phyloP scores from a whole-genome alignment of 2,797 vertebrate species.

The Darevskia nairensis region DNA sequence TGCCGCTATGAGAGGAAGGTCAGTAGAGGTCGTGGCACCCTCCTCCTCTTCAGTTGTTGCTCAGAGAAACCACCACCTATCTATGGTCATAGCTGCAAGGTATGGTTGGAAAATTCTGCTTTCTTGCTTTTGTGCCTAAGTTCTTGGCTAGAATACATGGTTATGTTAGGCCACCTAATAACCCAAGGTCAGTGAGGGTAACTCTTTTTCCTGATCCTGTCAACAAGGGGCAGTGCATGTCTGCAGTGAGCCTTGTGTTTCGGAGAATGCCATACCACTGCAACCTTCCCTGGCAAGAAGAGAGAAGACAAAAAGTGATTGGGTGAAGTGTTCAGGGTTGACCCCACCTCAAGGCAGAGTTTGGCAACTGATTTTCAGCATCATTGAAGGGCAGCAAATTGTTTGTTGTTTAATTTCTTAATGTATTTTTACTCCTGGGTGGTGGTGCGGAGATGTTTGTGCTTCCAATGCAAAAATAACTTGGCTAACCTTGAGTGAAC shows the following conservation, averaged over 20 bases:
- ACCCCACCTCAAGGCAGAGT: too few species aligned
- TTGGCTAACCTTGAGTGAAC: too few species aligned
- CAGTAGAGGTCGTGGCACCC: background rate
- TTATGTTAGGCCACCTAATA: too few species aligned
- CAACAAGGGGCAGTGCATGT: background rate
- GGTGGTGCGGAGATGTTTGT: too few species aligned
- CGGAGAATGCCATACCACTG: background rate
- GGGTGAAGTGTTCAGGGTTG: too few species aligned
- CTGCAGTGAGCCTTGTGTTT: background rate
- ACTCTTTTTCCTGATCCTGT: background rate
- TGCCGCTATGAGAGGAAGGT: background rate
- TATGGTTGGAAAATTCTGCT: too few species aligned
- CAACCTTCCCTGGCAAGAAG: background rate
- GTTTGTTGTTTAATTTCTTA: too few species aligned
- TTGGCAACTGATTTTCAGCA: too few species aligned
- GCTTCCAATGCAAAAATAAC: too few species aligned
- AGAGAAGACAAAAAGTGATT: background rate
- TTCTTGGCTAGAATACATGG: background rate
- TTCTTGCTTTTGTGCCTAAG: background rate
- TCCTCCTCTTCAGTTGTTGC: background rate
- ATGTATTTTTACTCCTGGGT: too few species aligned
- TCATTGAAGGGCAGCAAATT: too few species aligned
- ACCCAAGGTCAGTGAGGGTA: too few species aligned
- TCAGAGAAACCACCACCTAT: background rate
- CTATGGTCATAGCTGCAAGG: background rate